Percentiles rank a stretch among this genome's conserved stretches.
These are phyloP conservation scores for Reticulitermes lucifugus DNA, from an alignment of 2,888 invertebrate genomes.

Conservation along the genomic window DNA sequence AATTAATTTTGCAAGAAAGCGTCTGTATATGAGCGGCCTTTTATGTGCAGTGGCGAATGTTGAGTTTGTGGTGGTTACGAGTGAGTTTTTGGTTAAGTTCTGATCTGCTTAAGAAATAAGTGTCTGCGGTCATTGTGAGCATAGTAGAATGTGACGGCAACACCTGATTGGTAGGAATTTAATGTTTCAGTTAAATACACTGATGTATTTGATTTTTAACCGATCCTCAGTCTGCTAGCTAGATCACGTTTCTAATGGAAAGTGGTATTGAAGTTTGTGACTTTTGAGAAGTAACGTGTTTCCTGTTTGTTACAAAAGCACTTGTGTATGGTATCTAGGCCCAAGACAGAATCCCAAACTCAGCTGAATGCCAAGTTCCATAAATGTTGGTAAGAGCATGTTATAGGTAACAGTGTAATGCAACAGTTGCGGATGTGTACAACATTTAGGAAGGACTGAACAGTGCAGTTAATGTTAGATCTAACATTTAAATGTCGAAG, in stretches of 20 bases:
- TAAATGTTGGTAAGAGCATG: too few relatives aligned
- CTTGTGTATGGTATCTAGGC: too few relatives aligned
- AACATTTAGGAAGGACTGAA: not conserved
- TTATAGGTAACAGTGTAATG: too few relatives aligned
- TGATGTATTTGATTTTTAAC: not conserved
- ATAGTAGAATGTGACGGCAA: not conserved
- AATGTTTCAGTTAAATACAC: not conserved
- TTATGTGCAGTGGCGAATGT: not conserved
- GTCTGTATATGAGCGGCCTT: constrained; percentile 11
- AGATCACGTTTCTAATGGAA: not conserved
- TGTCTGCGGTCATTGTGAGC: not conserved
- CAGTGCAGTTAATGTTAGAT: not conserved
- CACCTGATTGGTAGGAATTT: not conserved
- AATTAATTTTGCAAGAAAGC: not conserved
- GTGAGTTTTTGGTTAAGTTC: not conserved
- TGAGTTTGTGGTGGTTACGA: not conserved
- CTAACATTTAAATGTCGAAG: not conserved
- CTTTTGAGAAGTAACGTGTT: not conserved
- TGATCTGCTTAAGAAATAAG: not conserved
- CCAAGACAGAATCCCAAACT: too few relatives aligned
- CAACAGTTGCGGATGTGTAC: too few relatives aligned
- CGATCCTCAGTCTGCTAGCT: not conserved
- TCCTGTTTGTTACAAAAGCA: too few relatives aligned
- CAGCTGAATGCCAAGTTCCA: too few relatives aligned
- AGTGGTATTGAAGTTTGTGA: not conserved